Conservation (phyloP, 2,888 invertebrate species). For the Clitarchus hookeri region DNA sequence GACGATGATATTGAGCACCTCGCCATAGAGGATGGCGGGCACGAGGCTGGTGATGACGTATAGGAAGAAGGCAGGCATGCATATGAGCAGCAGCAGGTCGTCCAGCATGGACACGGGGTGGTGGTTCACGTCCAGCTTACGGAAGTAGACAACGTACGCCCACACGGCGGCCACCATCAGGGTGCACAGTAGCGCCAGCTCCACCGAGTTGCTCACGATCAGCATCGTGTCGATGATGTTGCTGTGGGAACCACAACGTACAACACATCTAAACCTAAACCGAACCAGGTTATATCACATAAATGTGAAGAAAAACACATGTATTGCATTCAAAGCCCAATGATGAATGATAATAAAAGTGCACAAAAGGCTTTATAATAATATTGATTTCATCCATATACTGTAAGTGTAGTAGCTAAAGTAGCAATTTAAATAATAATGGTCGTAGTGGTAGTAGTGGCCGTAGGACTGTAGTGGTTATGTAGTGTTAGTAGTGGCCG, state of each 20-base stretch:
- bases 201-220: slow-evolving; percentile 59
- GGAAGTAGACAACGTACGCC: slow-evolving; percentile 65
- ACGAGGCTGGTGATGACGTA: slow-evolving; percentile 71
- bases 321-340: too few relatives aligned
- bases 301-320: too few relatives aligned
- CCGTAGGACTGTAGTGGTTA: too few relatives aligned
- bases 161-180: slow-evolving; percentile 64
- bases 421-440: too few relatives aligned
- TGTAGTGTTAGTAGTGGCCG: too few relatives aligned
- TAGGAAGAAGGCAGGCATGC: slow-evolving; percentile 72
- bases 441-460: too few relatives aligned
- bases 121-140: slow-evolving; percentile 66
- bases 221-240: slow-evolving; percentile 58
- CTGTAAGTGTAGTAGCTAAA: too few relatives aligned
- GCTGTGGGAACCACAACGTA: slow-evolving; percentile 49
- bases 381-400: too few relatives aligned
- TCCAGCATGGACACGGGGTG: slow-evolving; percentile 68
- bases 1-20: slow-evolving; percentile 48
- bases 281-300: too few relatives aligned
- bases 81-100: slow-evolving; percentile 70
- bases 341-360: too few relatives aligned
- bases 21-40: slow-evolving; percentile 62
- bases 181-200: slow-evolving; percentile 59
- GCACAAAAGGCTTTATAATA: too few relatives aligned
- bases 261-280: neutral